Evolutionary conservation across 2,113 vertebrate genomes (phyloP).

Genomic region (Ptyas mucosa): DNA sequence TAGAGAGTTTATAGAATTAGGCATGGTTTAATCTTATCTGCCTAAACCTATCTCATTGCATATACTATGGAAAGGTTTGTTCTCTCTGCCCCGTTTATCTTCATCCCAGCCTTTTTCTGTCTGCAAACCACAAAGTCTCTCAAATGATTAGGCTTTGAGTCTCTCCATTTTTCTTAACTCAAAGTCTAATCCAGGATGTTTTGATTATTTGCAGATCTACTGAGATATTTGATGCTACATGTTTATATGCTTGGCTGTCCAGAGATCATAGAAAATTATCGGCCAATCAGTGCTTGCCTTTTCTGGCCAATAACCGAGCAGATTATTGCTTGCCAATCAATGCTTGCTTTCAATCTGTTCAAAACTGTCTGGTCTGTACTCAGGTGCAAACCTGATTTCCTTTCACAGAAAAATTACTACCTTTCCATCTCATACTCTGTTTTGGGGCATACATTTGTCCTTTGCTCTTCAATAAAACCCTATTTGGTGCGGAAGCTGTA

Average conservation of each 20-base stretch:
- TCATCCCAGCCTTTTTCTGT: background rate
- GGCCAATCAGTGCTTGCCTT: background rate
- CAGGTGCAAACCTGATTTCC: background rate
- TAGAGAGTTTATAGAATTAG: constrained; percentile 40
- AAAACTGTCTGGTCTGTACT: background rate
- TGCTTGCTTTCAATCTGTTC: background rate
- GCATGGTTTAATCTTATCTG: constrained; percentile 6
- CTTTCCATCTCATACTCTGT: background rate
- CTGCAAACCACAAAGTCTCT: constrained; percentile 9
- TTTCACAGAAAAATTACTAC: background rate
- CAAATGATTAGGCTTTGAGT: background rate
- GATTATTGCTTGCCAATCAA: background rate
- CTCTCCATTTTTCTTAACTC: background rate
- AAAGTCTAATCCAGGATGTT: background rate
- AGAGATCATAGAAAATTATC: background rate
- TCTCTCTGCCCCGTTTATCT: constrained; percentile 33
- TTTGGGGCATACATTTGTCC: background rate
- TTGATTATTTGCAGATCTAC: background rate
- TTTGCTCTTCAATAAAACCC: background rate
- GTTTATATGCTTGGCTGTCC: background rate
- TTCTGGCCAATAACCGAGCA: background rate
- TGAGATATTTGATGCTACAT: background rate
- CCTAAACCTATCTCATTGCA: background rate
- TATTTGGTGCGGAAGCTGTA: background rate
- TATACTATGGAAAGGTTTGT: rapidly evolving